Evolutionary conservation across 1,140 invertebrate genomes (phyloP).

Genomic region (Ganaspis sp.): DNA sequence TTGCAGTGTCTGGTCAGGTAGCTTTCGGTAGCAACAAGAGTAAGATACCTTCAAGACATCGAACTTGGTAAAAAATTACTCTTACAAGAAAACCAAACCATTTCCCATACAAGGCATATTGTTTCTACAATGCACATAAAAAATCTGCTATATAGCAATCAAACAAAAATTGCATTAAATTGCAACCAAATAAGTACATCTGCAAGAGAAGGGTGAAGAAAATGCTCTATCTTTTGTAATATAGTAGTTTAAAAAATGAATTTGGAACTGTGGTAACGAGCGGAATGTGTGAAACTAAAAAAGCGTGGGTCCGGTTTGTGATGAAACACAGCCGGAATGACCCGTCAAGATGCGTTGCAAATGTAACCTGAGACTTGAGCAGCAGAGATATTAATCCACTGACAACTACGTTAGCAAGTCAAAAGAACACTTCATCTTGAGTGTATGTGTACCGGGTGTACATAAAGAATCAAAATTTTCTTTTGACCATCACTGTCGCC

Average conservation of each 20-base stretch:
- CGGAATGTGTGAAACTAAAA: constrained; percentile 53
- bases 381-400: constrained; percentile 65
- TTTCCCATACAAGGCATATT: not conserved
- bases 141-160: too few species aligned
- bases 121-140: not conserved
- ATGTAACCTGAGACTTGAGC: constrained; percentile 68
- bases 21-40: not conserved
- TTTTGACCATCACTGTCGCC: not conserved
- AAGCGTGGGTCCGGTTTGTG: constrained; percentile 56
- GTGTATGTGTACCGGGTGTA: not conserved
- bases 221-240: not conserved
- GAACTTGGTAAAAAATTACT: not conserved
- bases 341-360: constrained; percentile 55
- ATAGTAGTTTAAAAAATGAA: constrained; percentile 19
- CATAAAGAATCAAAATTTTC: not conserved
- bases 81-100: not conserved
- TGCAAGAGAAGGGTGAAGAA: too few species aligned
- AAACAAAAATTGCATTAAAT: too few species aligned
- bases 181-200: too few species aligned
- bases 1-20: constrained; percentile 39
- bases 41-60: not conserved
- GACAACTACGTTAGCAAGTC: constrained; percentile 71
- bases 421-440: constrained; percentile 45
- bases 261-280: constrained; percentile 32
- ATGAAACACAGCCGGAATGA: constrained; percentile 64